phyloP scores from a whole-genome alignment of 2,797 vertebrate genomes.

The Characodon lateralis region DNA sequence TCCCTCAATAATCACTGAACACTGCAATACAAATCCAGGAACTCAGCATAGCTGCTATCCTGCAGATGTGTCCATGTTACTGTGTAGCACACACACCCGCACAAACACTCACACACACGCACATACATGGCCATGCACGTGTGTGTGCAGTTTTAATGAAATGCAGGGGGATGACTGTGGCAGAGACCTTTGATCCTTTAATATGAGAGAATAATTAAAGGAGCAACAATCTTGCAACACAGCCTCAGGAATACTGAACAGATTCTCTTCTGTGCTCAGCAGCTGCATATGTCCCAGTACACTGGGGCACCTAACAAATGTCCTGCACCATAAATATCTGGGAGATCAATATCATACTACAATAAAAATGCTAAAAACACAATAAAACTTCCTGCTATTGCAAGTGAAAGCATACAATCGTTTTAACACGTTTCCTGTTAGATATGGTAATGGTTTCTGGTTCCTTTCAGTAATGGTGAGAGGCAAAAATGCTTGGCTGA shows the following conservation, averaged over 20 bases:
- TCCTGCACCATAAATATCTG: slow-evolving; percentile 35
- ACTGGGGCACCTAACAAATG: slow-evolving; percentile 40
- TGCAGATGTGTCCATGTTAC: slow-evolving; percentile 24
- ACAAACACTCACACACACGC: background rate
- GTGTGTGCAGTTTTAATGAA: slow-evolving; percentile 57
- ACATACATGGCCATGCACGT: slow-evolving; percentile 13
- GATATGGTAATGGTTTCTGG: slow-evolving; percentile 17
- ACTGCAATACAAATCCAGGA: slow-evolving; percentile 34
- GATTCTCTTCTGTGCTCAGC: slow-evolving; percentile 49
- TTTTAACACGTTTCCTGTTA: slow-evolving; percentile 13
- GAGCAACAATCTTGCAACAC: slow-evolving; percentile 78
- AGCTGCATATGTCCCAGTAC: slow-evolving; percentile 56
- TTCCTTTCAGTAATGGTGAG: slow-evolving; percentile 10
- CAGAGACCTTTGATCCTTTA: slow-evolving; percentile 84
- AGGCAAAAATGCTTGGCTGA: slow-evolving; percentile 34
- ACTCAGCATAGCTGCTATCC: slow-evolving; percentile 41
- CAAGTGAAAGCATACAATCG: slow-evolving; percentile 15
- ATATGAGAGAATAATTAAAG: slow-evolving; percentile 87
- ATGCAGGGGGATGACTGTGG: slow-evolving; percentile 73
- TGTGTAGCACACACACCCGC: background rate
- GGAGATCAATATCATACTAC: slow-evolving; percentile 31
- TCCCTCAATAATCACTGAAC: slow-evolving; percentile 49
- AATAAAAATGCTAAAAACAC: slow-evolving; percentile 51
- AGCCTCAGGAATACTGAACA: slow-evolving; percentile 77
- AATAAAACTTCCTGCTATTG: slow-evolving; percentile 15